Evolutionary conservation across 2,797 vertebrate genomes (phyloP), one percentile per base, ranked within the genome.

Genomic region (Uromys caudimaculatus): DNA sequence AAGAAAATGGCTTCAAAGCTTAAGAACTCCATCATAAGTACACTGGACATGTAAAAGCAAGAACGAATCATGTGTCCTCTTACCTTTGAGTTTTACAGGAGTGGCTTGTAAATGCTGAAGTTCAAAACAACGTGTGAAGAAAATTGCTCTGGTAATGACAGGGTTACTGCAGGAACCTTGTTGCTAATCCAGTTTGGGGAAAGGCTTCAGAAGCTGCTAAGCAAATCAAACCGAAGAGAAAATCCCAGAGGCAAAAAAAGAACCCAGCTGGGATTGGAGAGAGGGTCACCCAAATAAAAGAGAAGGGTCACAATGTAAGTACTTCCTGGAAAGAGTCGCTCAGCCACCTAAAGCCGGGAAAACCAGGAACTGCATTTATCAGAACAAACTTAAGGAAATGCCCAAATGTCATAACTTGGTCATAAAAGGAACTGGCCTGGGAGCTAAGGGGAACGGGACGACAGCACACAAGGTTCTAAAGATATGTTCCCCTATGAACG

Each of bases 141-240:
- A 95, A 97, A 97, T 95, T 93, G 73, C 86, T 95, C 78, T 77
- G n/a, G 83, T 97, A 97, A 98, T 97, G 93, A 97, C 97, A 96
- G 81, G 90, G 97, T 98, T 93, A 97, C 91, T 82, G 93, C 44
- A 81, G 58, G 89, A 89, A 95, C 14, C 50, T 71, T 91, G 94
- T 89, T 95, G 94, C 83, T 89, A 93, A 95, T 95, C 95, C 91
- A 90, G 94, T 96, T 97, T 91, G 16, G 21, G 50, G 64, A 93
- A 95, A 95, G 94, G 60, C 81, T 81, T 52, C 89, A 79, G 84
- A 93, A 90, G 58, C 90, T 89, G 11, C 91, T 97, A 94, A 95
- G 64, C 77, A 85, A 97, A 89, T 82, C 38, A 64, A 94, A 95
- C 41, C 62, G 50, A 88, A 95, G 84, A 90, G 79, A 91, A 95